Evolutionary conservation across 2,797 vertebrate genomes (phyloP).

Genomic region (Neosilurus hyrtlii): DNA sequence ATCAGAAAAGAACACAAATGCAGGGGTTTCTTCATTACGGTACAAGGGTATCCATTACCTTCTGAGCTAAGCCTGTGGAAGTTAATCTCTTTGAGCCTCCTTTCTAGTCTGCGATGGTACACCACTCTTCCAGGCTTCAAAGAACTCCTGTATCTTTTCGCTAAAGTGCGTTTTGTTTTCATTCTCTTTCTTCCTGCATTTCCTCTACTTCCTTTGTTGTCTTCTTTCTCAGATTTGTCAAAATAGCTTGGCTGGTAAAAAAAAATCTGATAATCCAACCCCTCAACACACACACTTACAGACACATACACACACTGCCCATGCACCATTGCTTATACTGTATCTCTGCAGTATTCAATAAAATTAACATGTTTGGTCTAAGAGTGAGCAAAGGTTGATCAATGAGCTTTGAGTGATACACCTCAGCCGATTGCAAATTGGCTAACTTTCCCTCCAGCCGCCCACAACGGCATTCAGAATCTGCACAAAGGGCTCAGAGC

Average conservation of each 20-base stretch:
- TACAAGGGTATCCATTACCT: conserved; percentile 78
- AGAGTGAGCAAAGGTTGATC: conserved; percentile 63
- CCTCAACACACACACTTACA: not conserved
- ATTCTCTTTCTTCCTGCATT: conserved; percentile 2
- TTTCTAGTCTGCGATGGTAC: conserved; percentile 21
- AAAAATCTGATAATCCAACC: conserved; percentile 47
- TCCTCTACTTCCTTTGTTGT: not conserved
- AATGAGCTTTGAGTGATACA: conserved; percentile 68
- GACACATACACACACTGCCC: not conserved
- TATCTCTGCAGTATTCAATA: conserved; percentile 61
- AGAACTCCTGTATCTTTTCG: conserved; percentile 39
- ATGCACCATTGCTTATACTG: conserved; percentile 38
- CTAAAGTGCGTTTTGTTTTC: conserved; percentile 30
- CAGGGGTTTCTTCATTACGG: conserved; percentile 68
- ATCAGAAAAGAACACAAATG: conserved; percentile 63
- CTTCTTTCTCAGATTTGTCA: conserved; percentile 25
- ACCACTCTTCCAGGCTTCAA: conserved; percentile 43
- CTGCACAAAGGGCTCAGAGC: conserved; percentile 3
- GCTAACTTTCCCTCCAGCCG: conserved; percentile 56
- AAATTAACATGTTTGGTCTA: conserved; percentile 70
- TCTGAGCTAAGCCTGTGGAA: conserved; percentile 68
- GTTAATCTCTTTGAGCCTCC: conserved; percentile 75
- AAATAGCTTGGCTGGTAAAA: conserved; percentile 10
- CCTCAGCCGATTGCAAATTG: conserved; percentile 67
- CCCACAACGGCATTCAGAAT: conserved; percentile 57